A percentile compares a stretch with the other conserved stretches of the same genome.
Evolutionary conservation across 2,888 invertebrate genomes (phyloP).

Genomic region (Loripinus fragilis): DNA sequence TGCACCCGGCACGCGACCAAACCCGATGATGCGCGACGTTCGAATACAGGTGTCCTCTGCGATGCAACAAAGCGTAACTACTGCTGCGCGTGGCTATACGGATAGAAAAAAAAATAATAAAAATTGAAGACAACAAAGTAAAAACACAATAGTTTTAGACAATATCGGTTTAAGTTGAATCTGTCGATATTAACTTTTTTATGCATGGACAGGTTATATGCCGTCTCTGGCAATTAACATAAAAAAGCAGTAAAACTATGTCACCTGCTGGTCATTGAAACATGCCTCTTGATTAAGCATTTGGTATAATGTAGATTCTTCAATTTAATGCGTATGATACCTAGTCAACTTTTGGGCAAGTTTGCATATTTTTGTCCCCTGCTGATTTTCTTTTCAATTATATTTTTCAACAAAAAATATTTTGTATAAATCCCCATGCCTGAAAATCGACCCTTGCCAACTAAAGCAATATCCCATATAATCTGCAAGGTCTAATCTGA

Average conservation of each 20-base stretch:
- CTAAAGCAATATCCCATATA: neutral
- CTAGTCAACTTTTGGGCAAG: too few relatives aligned
- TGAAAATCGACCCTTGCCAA: neutral
- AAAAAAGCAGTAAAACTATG: too few relatives aligned
- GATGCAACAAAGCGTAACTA: neutral
- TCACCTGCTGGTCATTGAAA: too few relatives aligned
- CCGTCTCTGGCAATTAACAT: too few relatives aligned
- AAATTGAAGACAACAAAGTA: too few relatives aligned
- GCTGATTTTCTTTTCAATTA: too few relatives aligned
- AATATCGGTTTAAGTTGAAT: neutral
- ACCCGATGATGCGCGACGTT: conserved; percentile 16
- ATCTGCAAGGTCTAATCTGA: neutral
- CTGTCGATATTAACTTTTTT: conserved; percentile 11
- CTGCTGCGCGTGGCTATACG: neutral
- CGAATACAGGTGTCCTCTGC: neutral
- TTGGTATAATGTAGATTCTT: too few relatives aligned
- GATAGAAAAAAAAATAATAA: too few relatives aligned
- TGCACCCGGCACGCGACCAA: conserved; percentile 25
- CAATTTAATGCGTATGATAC: too few relatives aligned
- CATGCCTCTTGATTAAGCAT: too few relatives aligned
- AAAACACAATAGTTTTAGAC: conserved; percentile 11
- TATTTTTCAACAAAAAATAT: too few relatives aligned
- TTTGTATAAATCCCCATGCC: neutral
- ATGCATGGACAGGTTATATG: neutral
- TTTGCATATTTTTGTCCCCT: too few relatives aligned